Conservation (phyloP, 1,140 invertebrate genomes). For the Ladona fulva region DNA sequence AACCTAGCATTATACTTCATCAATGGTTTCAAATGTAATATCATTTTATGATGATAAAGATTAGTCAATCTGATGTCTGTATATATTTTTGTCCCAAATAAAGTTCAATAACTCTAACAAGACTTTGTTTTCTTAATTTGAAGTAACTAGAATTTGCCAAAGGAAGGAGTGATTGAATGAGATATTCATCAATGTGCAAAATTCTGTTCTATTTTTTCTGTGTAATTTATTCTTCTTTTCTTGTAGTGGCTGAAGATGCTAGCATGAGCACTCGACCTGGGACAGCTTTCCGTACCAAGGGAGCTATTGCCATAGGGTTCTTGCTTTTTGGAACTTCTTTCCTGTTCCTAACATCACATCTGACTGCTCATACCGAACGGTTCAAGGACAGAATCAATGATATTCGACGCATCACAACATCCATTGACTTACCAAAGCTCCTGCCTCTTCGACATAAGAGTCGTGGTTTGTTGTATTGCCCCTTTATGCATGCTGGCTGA, state of each 20-base stretch:
- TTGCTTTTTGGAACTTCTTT: slow-evolving; percentile 88
- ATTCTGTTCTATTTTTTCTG: slow-evolving; percentile 11
- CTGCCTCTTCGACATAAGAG: slow-evolving; percentile 63
- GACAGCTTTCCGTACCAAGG: slow-evolving; percentile 48
- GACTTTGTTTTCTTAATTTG: no score
- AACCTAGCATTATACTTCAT: no score
- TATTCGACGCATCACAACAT: slow-evolving; percentile 73
- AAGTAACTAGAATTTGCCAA: no score
- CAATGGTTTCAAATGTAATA: no score
- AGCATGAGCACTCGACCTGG: slow-evolving; percentile 77
- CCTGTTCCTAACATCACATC: slow-evolving; percentile 86
- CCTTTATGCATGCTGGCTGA: neutral
- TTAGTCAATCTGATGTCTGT: no score
- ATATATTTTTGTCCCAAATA: no score
- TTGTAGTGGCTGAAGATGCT: slow-evolving; percentile 70
- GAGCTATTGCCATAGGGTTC: slow-evolving; percentile 79
- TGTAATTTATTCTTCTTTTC: slow-evolving; percentile 18
- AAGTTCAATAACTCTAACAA: no score
- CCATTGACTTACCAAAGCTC: slow-evolving; percentile 76
- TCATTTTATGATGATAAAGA: no score
- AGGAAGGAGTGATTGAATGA: no score
- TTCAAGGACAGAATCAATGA: slow-evolving; percentile 78
- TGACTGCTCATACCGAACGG: slow-evolving; percentile 82
- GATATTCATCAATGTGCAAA: neutral
- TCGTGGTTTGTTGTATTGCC: slow-evolving; percentile 47